A percentile compares a stretch with the other conserved stretches of the same genome.
These are phyloP conservation scores for Eucera pruinosa DNA, from an alignment of 2,888 invertebrate species.

Conservation along the genomic window DNA sequence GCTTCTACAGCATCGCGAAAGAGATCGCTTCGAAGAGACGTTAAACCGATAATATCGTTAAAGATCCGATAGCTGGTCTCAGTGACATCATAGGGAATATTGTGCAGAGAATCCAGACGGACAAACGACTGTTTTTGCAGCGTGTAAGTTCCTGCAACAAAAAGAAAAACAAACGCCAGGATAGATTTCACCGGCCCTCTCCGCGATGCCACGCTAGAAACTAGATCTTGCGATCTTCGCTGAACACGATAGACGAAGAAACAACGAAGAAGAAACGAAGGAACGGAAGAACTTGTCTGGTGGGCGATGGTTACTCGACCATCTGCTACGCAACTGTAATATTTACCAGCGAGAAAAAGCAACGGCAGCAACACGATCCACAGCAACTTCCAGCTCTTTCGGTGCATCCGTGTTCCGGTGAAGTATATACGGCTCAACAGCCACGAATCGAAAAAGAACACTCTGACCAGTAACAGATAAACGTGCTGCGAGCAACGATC, in stretches of 20 bases:
- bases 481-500: conserved; percentile 72
- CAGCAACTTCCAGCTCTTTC: too few relatives aligned
- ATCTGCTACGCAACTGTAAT: too few relatives aligned
- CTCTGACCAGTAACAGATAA: conserved; percentile 77
- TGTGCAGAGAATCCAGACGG: conserved; percentile 80
- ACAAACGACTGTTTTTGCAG: conserved; percentile 81
- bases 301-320: too few relatives aligned
- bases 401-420: conserved; percentile 68
- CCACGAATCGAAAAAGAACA: conserved; percentile 80
- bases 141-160: conserved; percentile 84
- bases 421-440: conserved; percentile 76
- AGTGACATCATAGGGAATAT: conserved; percentile 77
- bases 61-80: conserved; percentile 78
- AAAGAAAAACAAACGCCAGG: conserved; percentile 78
- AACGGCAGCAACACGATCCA: conserved; percentile 86
- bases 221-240: conserved; percentile 34
- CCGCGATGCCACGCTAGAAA: conserved; percentile 55
- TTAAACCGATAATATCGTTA: conserved; percentile 75
- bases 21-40: conserved; percentile 74
- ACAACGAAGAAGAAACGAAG: neutral
- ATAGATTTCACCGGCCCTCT: conserved; percentile 70
- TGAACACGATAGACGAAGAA: conserved; percentile 17
- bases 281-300: too few relatives aligned
- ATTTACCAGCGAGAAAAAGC: conserved; percentile 86
- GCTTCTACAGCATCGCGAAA: conserved; percentile 76